phyloP scores from a whole-genome alignment of 2,113 vertebrate genomes.

The Amphiprion percula region DNA sequence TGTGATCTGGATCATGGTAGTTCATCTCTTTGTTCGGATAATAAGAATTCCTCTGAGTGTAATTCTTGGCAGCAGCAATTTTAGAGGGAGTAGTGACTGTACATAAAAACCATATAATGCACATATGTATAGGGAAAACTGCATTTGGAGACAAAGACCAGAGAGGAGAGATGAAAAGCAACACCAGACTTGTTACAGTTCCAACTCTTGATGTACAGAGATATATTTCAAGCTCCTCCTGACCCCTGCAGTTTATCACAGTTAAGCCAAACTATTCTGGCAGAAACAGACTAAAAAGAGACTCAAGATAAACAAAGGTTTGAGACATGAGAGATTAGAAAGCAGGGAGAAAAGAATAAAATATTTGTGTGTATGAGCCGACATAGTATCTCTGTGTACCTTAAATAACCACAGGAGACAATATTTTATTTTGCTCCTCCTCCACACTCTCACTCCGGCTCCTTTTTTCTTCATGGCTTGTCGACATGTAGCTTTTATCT shows the following conservation, averaged over 20 bases:
- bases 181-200: no score
- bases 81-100: no score
- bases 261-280: neutral
- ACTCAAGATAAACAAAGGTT: conserved; percentile 13
- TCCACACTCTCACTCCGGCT: neutral
- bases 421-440: neutral
- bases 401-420: conserved; percentile 8
- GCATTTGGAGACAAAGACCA: no score
- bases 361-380: conserved; percentile 14
- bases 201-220: no score
- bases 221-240: no score
- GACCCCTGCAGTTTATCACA: neutral
- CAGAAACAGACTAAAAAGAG: neutral
- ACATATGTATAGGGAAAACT: no score
- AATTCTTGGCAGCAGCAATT: no score
- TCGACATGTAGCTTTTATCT: neutral
- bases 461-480: neutral
- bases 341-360: neutral
- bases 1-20: no score
- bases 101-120: no score
- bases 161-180: no score
- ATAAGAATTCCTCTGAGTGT: no score
- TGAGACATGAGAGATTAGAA: neutral
- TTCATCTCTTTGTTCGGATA: no score
- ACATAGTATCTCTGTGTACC: neutral